Evolutionary conservation across 2,113 vertebrate genomes (phyloP).

Genomic region (Dromiciops gliroides): DNA sequence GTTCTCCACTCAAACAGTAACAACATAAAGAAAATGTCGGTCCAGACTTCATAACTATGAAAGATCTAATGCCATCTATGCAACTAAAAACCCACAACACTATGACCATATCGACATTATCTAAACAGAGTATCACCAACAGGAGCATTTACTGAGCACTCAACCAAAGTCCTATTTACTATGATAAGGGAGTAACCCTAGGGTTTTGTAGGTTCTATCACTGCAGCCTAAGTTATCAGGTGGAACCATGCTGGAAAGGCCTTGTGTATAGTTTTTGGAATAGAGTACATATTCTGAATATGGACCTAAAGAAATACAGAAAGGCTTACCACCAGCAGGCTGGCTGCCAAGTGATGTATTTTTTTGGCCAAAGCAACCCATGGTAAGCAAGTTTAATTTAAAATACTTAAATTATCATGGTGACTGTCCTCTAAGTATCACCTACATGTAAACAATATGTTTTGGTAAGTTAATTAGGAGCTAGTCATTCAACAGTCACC

Average conservation of each 20-base stretch:
- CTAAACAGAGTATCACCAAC: background rate
- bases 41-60: background rate
- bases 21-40: background rate
- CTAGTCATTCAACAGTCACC: constrained; percentile 9
- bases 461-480: background rate
- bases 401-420: background rate
- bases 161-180: background rate
- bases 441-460: background rate
- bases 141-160: background rate
- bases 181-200: background rate
- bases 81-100: background rate
- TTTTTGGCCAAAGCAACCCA: background rate
- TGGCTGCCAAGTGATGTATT: background rate
- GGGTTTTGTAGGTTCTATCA: background rate
- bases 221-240: background rate
- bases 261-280: background rate
- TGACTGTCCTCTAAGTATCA: background rate
- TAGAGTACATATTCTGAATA: background rate
- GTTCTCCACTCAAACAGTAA: background rate
- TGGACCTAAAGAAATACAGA: background rate
- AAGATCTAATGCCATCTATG: background rate
- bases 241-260: background rate
- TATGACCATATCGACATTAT: background rate
- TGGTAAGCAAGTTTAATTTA: background rate
- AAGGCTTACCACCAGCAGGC: background rate